A percentile compares a stretch with the other conserved stretches of the same genome.
Evolutionary conservation across 2,888 invertebrate genomes (phyloP).

Genomic region (Notodonta dromedarius): DNA sequence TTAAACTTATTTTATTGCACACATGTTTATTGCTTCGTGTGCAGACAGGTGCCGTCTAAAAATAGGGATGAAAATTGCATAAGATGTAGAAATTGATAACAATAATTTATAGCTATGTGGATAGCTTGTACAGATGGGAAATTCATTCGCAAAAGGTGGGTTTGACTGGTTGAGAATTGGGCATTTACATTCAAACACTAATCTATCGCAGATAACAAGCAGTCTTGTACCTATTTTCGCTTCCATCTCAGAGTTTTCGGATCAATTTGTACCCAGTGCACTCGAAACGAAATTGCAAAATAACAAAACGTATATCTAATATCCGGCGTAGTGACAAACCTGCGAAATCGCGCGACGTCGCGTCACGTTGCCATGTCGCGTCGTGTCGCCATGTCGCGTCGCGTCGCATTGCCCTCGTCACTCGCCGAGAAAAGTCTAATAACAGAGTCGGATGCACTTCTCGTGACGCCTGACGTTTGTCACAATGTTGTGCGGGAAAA

Average conservation of each 20-base stretch:
- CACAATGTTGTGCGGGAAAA: conserved; percentile 5
- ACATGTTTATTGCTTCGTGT: neutral
- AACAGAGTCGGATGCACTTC: conserved; percentile 8
- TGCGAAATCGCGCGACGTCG: conserved; percentile 2
- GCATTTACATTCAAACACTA: no score
- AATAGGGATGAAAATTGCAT: neutral
- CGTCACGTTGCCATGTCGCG: conserved; percentile 22
- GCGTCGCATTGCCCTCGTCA: conserved; percentile 20
- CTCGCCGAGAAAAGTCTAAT: conserved; percentile 1
- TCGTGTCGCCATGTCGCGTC: conserved; percentile 12
- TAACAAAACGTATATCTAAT: conserved; percentile 2
- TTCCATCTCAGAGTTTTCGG: neutral
- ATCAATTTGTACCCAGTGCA: neutral
- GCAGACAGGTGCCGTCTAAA: neutral
- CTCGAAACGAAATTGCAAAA: neutral
- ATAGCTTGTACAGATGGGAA: neutral
- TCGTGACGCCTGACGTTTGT: conserved; percentile 1
- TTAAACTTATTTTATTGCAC: neutral
- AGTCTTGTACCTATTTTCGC: no score
- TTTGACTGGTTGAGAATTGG: neutral
- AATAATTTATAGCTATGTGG: neutral
- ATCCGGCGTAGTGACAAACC: neutral
- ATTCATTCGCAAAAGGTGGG: conserved; percentile 1
- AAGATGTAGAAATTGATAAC: conserved; percentile 2
- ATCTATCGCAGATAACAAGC: no score